phyloP scores from a whole-genome alignment of 2,113 vertebrate genomes.

The Scopus umbretta region DNA sequence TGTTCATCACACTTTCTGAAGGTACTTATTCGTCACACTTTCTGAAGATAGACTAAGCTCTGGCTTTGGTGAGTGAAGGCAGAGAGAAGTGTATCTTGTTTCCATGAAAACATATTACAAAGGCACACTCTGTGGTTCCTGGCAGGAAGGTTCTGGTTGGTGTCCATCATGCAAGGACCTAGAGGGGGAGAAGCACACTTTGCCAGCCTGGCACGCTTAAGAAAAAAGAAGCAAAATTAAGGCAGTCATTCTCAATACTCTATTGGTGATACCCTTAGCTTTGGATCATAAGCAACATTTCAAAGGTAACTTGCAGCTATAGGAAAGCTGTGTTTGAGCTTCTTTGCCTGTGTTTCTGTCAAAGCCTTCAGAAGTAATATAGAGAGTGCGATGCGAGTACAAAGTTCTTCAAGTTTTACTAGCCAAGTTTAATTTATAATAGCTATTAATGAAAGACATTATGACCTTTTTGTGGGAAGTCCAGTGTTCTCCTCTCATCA shows the following conservation, averaged over 20 bases:
- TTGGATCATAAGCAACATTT: background rate
- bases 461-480: background rate
- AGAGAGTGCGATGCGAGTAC: no score
- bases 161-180: background rate
- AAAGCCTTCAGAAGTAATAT: background rate
- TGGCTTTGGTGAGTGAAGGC: background rate
- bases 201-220: background rate
- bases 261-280: background rate
- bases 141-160: background rate
- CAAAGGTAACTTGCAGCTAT: background rate
- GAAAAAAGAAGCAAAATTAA: background rate
- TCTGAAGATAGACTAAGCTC: background rate
- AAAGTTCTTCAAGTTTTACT: background rate
- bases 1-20: background rate
- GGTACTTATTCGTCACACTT: background rate
- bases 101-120: background rate
- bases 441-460: background rate
- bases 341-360: background rate
- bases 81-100: background rate
- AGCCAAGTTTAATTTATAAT: background rate
- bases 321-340: background rate
- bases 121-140: fast-evolving
- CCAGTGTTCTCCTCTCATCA: background rate
- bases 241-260: background rate
- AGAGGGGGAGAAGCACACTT: background rate